These are phyloP conservation scores for Lagopus leucura DNA, from an alignment of 2,113 vertebrate species.

Conservation along the genomic window DNA sequence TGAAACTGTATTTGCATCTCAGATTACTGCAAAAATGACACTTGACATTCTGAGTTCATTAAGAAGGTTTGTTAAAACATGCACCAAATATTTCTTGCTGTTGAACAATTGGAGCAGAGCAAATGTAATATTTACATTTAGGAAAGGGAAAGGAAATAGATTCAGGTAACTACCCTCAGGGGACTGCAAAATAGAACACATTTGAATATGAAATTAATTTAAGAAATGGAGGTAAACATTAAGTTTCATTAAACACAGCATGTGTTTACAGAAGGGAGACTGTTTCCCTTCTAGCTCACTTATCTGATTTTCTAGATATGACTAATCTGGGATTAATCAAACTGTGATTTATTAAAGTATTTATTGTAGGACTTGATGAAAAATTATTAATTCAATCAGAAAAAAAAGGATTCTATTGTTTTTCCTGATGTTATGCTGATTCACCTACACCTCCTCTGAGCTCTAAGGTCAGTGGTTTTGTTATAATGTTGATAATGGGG, in stretches of 20 bases:
- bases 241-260: constrained; percentile 32
- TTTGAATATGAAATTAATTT: constrained; percentile 15
- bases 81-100: not conserved
- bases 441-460: not conserved
- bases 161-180: not conserved
- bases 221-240: constrained; percentile 4
- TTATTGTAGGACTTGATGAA: constrained; percentile 20
- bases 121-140: not conserved
- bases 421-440: not conserved
- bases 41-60: not conserved
- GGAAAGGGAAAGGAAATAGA: not conserved
- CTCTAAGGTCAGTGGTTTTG: not conserved
- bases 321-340: constrained; percentile 42
- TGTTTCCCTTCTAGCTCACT: not conserved
- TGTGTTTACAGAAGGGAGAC: constrained; percentile 22
- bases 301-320: not conserved
- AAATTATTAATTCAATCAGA: constrained; percentile 17
- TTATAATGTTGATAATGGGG: not conserved
- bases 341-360: constrained; percentile 40
- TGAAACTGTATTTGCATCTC: not conserved
- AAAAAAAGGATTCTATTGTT: not conserved
- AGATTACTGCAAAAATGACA: not conserved
- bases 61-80: not conserved
- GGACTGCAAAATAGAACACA: not conserved
- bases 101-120: not conserved